Evolutionary conservation across 2,113 vertebrate species (phyloP).

Genomic region (Oncorhynchus nerka): DNA sequence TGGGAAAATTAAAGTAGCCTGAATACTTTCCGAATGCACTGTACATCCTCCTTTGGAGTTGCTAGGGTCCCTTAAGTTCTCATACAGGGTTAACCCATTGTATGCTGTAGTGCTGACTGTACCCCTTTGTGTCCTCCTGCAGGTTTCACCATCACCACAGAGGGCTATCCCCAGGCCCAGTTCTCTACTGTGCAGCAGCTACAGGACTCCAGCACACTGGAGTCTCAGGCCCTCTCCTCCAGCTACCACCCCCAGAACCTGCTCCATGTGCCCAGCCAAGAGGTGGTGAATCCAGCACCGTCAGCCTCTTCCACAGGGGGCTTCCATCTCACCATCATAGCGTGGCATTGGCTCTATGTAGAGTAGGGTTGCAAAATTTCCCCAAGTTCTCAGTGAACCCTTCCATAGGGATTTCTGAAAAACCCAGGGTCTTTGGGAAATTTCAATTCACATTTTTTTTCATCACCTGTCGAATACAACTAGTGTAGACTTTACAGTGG

Average conservation of each 20-base stretch:
- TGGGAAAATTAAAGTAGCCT: no score
- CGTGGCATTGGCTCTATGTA: neutral
- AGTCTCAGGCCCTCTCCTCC: constrained; percentile 92
- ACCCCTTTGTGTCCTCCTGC: constrained; percentile 16
- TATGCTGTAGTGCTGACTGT: neutral
- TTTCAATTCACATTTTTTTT: no score
- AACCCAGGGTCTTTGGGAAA: no score
- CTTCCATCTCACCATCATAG: neutral
- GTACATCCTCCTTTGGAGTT: no score
- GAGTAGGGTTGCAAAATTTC: no score
- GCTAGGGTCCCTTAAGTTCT: no score
- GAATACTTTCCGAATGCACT: no score
- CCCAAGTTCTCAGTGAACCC: no score
- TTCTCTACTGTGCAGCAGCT: constrained; percentile 93
- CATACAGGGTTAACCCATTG: no score
- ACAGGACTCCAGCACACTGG: constrained; percentile 95
- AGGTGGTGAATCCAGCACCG: constrained; percentile 64
- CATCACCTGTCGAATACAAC: no score
- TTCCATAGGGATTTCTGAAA: neutral
- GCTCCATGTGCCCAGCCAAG: constrained; percentile 81
- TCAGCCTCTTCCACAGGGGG: neutral
- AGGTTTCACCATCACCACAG: constrained; percentile 87
- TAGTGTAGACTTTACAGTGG: no score
- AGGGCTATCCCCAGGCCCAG: constrained; percentile 82
- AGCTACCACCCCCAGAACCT: constrained; percentile 87